These are phyloP conservation scores for Crax fasciolata DNA, from an alignment of 2,797 vertebrate species.

Conservation along the genomic window DNA sequence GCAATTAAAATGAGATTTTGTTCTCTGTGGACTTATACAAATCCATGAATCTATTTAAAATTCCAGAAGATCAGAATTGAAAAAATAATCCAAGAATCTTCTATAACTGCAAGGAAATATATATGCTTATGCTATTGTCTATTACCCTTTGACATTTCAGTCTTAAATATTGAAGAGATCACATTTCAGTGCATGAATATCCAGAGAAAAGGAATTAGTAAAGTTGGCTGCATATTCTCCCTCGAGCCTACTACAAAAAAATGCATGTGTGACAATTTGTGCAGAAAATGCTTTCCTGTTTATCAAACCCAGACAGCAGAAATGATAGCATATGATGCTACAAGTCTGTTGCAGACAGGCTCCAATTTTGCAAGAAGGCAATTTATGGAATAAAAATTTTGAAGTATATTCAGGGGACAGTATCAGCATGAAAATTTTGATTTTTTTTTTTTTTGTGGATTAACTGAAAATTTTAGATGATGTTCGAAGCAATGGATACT, in stretches of 20 bases:
- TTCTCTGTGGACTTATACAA: neutral
- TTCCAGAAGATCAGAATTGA: constrained; percentile 9
- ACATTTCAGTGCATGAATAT: neutral
- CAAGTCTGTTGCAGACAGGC: neutral
- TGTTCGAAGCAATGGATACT: neutral
- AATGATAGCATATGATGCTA: neutral
- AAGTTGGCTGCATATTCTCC: neutral
- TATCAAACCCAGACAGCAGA: constrained; percentile 8
- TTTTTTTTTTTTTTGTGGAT: neutral
- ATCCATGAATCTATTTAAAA: neutral
- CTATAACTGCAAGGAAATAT: neutral
- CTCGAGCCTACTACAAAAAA: neutral
- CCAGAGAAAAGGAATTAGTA: neutral
- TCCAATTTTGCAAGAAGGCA: neutral
- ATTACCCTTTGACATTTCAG: neutral
- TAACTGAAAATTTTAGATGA: neutral
- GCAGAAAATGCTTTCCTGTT: constrained; percentile 28
- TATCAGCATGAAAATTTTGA: neutral
- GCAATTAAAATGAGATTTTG: constrained; percentile 11
- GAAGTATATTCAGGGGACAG: neutral
- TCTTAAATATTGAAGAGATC: neutral
- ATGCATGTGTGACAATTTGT: neutral
- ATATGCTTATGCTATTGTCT: neutral
- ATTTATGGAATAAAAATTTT: neutral
- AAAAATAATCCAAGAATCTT: constrained; percentile 17